Evolutionary conservation across 2,113 vertebrate genomes (phyloP).

Genomic region (Boleophthalmus pectinirostris): DNA sequence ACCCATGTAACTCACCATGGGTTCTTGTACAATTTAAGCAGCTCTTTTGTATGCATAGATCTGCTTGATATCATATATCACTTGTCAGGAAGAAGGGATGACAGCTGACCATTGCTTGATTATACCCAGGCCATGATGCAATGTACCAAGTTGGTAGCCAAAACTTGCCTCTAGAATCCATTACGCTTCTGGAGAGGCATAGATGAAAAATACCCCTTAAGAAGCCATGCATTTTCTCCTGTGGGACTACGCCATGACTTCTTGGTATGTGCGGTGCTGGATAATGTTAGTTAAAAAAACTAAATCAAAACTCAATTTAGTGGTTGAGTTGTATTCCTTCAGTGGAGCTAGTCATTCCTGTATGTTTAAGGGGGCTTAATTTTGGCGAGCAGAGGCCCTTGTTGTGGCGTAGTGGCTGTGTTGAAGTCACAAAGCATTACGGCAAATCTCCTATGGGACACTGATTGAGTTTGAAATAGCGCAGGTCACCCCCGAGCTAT

Average conservation of each 20-base stretch:
- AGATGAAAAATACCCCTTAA: slow-evolving; percentile 1
- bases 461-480: slow-evolving; percentile 74
- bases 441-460: slow-evolving; percentile 47
- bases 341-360: slow-evolving; percentile 41
- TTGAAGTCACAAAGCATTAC: slow-evolving; percentile 23
- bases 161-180: not conserved
- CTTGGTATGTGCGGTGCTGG: slow-evolving; percentile 49
- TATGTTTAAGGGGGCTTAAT: slow-evolving; percentile 37
- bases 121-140: slow-evolving; percentile 50
- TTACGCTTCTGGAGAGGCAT: not conserved
- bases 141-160: slow-evolving; percentile 17
- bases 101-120: slow-evolving; percentile 31
- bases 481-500: slow-evolving; percentile 62
- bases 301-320: slow-evolving; percentile 61
- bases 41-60: not conserved
- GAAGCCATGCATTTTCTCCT: slow-evolving; percentile 38
- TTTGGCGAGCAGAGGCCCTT: slow-evolving; percentile 29
- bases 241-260: slow-evolving; percentile 41
- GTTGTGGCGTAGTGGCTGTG: slow-evolving; percentile 36
- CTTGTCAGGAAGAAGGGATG: slow-evolving; percentile 29
- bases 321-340: slow-evolving; percentile 59
- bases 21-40: not conserved
- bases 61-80: slow-evolving; percentile 57
- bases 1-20: slow-evolving; percentile 15
- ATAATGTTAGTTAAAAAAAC: slow-evolving; percentile 52